A percentile compares a stretch with the other conserved stretches of the same genome.
phyloP scores from a whole-genome alignment of 2,113 vertebrate species.

The Panurus biarmicus region DNA sequence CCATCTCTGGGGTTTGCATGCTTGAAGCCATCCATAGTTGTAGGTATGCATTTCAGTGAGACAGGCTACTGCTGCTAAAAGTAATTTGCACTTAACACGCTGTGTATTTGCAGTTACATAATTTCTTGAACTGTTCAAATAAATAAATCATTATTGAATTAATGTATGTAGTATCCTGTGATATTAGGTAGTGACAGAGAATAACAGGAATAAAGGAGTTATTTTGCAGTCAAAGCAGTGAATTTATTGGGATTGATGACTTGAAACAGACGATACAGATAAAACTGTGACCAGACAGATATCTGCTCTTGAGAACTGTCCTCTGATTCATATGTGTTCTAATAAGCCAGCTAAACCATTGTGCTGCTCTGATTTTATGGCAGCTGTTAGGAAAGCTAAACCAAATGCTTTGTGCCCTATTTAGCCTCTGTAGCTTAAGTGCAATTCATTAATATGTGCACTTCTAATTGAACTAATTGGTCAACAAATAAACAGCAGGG shows the following conservation, averaged over 20 bases:
- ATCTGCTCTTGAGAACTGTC: neutral
- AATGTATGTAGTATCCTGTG: neutral
- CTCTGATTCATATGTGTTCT: neutral
- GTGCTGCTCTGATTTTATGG: neutral
- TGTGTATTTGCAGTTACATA: neutral
- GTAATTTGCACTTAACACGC: slow-evolving; percentile 3
- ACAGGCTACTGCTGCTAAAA: neutral
- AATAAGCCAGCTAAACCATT: neutral
- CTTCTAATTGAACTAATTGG: slow-evolving; percentile 36
- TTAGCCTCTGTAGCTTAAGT: slow-evolving; percentile 10
- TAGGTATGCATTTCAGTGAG: neutral
- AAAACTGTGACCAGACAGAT: neutral
- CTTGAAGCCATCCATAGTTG: neutral
- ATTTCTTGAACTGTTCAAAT: neutral
- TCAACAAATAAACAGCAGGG: neutral
- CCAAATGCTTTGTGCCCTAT: neutral
- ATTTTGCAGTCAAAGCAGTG: neutral
- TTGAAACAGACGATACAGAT: neutral
- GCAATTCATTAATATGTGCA: neutral
- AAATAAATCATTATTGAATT: neutral
- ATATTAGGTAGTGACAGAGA: neutral
- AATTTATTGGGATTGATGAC: neutral
- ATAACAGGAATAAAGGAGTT: neutral
- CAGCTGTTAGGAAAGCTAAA: neutral
- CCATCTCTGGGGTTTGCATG: rapidly evolving